Evolutionary conservation across 2,797 vertebrate species (phyloP).

Genomic region (Margarornis squamiger): DNA sequence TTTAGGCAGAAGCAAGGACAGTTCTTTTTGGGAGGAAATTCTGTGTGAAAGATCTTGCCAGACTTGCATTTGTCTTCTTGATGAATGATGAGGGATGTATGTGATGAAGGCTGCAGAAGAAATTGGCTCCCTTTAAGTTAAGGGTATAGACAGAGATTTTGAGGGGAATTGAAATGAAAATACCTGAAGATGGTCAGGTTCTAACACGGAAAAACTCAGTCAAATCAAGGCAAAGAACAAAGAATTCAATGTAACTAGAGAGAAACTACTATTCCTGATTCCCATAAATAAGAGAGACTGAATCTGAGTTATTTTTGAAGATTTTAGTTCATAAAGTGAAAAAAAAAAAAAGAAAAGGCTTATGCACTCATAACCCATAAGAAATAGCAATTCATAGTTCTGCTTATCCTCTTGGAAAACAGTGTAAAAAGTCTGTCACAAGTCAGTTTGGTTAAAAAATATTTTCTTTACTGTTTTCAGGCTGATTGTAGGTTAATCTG

Average conservation of each 20-base stretch:
- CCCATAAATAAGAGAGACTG: not conserved
- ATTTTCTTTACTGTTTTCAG: constrained; percentile 48
- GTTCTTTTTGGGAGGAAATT: too few species aligned
- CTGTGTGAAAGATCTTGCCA: too few species aligned
- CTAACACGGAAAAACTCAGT: not conserved
- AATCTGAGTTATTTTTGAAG: not conserved
- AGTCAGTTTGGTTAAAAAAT: constrained; percentile 64
- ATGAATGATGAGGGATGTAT: too few species aligned
- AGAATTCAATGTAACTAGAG: not conserved
- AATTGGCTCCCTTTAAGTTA: too few species aligned
- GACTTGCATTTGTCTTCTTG: too few species aligned
- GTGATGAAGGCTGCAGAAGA: too few species aligned
- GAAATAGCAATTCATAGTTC: constrained; percentile 31
- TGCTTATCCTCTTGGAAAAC: constrained; percentile 50
- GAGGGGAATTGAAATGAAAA: not conserved
- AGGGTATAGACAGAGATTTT: too few species aligned
- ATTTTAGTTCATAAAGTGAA: not conserved
- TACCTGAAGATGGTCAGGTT: not conserved
- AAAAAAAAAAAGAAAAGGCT: not conserved
- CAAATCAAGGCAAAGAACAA: not conserved
- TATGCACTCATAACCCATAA: not conserved
- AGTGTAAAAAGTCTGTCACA: constrained; percentile 40
- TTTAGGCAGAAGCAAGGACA: not conserved
- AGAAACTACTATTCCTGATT: not conserved
- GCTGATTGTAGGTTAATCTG: constrained; percentile 54